These are phyloP conservation scores for Euplexia lucipara DNA, from an alignment of 2,888 invertebrate genomes.

Conservation along the genomic window DNA sequence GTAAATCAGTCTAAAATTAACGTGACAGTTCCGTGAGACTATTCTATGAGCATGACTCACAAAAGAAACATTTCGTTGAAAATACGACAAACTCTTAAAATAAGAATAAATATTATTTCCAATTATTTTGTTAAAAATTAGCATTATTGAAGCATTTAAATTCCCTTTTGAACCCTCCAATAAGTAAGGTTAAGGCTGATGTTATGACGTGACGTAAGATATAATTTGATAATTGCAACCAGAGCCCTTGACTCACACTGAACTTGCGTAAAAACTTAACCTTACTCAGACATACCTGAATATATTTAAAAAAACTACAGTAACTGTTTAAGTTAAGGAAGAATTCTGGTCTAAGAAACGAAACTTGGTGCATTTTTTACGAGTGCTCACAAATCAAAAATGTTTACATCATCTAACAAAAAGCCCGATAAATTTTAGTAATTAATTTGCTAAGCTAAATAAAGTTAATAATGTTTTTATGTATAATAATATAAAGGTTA, in stretches of 20 bases:
- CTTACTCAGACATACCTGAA: constrained; percentile 9
- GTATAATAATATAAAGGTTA: background rate
- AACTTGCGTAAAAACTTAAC: constrained; percentile 63
- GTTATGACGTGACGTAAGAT: constrained; percentile 46
- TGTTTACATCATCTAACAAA: constrained; percentile 39
- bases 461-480: constrained; percentile 20
- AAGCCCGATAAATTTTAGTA: background rate
- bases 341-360: background rate
- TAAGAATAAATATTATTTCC: constrained; percentile 6
- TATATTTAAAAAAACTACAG: background rate
- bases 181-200: constrained; percentile 56
- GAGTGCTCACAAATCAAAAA: constrained; percentile 9
- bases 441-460: constrained; percentile 19
- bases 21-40: no score
- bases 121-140: no score
- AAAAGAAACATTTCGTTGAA: no score
- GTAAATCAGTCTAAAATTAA: no score
- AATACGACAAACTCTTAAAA: no score
- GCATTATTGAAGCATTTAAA: constrained; percentile 29
- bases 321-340: constrained; percentile 12
- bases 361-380: constrained; percentile 20
- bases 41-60: no score
- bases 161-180: constrained; percentile 38
- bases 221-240: constrained; percentile 68
- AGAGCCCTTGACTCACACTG: constrained; percentile 68